These are phyloP conservation scores for Masticophis lateralis DNA, from an alignment of 2,797 vertebrate genomes.

Conservation along the genomic window DNA sequence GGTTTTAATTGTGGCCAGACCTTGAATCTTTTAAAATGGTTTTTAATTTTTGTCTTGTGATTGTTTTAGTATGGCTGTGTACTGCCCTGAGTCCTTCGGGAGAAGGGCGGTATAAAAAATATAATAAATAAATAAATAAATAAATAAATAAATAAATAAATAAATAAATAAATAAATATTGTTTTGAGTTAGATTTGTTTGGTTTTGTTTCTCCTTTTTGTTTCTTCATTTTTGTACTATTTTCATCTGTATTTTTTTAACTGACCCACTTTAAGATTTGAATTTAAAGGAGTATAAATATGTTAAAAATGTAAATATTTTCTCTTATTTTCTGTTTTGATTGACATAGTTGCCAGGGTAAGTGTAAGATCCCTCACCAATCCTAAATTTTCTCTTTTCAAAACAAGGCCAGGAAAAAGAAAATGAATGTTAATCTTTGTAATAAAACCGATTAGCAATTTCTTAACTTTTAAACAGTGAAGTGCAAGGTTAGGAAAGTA, in stretches of 20 bases:
- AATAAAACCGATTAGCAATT: not conserved
- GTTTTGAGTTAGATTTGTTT: not conserved
- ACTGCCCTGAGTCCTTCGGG: too few relatives aligned
- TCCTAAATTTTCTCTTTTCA: not conserved
- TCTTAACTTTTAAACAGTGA: not conserved
- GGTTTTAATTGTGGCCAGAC: too few relatives aligned
- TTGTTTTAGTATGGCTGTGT: too few relatives aligned
- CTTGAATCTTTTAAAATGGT: too few relatives aligned
- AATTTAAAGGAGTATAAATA: not conserved
- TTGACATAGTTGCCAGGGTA: not conserved
- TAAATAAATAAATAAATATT: not conserved
- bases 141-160: too few relatives aligned
- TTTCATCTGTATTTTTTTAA: not conserved
- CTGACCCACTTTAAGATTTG: not conserved
- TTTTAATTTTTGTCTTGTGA: too few relatives aligned
- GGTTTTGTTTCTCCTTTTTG: not conserved
- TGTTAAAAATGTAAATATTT: not conserved
- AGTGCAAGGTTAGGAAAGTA: not conserved
- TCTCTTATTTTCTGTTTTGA: not conserved
- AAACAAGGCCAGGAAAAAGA: not conserved
- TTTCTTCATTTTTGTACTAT: not conserved
- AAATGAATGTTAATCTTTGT: conserved; percentile 1
- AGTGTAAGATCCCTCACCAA: not conserved
- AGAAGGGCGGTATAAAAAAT: too few relatives aligned
- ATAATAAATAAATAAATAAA: too few relatives aligned